Evolutionary conservation across 2,797 vertebrate genomes (phyloP), one percentile per base, ranked within the genome.

Genomic region (Dermochelys coriacea): DNA sequence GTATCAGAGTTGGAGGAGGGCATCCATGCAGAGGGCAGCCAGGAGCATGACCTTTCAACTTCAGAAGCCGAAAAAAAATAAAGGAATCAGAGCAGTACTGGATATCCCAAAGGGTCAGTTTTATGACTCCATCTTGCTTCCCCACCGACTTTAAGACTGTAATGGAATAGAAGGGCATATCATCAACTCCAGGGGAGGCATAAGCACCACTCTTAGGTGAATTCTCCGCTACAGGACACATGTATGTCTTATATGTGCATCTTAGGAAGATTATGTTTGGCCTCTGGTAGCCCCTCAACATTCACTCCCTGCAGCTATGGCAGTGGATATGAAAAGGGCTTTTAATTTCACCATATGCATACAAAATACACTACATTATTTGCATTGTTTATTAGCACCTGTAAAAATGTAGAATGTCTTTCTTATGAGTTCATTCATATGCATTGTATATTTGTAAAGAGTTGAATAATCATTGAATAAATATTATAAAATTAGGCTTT

Each of bases 381-480:
- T 31, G 57, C 52, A 61, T 29, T 61, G 6, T 61, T 61, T 61
- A 31, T 34, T 61, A 61, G 31, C 59, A 61, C 31, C 59, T 9
- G 0, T 2, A 52, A 34, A 41, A 16, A 54, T 37, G 27, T 1
- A 87, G 8, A 45, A 64, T 50, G 50, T 45, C 6, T 80, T 50
- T 3, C 59, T 61, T 61, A 16, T 61, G 59, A 5, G 4, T 55
- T 2, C 77, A 52, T 82, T 50, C 31, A 2, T 37, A 57, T 47
- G 34, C 31, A 84, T 68, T 86, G 1, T 61, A 61, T 5, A 64
- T 51, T 83, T 87, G 2, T 6, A 52, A 71, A 83, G 83, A 6
- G 16, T 51, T 25, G 3, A 41, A 2, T 51, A 19, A 0, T 0
- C 55, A 59, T 84, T 81, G n/a, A 6, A 0, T 34, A 61, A 79